These are phyloP conservation scores for Drosophila murphyi DNA, from an alignment of 1,140 invertebrate genomes.

Conservation along the genomic window DNA sequence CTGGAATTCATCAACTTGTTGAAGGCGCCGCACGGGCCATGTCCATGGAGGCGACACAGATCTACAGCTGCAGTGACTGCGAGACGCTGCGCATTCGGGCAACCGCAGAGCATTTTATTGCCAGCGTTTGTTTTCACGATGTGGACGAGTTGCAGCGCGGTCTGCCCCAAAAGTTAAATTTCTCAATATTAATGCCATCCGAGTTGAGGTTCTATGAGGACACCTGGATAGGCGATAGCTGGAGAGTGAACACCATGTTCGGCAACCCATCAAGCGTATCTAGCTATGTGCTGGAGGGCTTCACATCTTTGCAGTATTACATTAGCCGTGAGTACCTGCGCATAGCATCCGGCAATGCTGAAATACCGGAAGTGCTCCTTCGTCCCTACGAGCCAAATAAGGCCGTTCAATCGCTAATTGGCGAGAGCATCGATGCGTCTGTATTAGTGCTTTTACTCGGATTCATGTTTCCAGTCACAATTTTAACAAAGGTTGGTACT, in stretches of 20 bases:
- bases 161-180: slow-evolving; percentile 25
- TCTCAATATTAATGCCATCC: slow-evolving; percentile 46
- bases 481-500: slow-evolving; percentile 39
- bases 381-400: background rate
- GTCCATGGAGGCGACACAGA: background rate
- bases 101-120: slow-evolving; percentile 33
- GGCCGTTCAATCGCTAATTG: slow-evolving; percentile 5
- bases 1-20: slow-evolving; percentile 25
- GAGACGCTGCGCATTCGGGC: slow-evolving; percentile 17
- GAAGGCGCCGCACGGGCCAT: background rate
- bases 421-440: slow-evolving; percentile 9
- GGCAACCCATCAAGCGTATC: background rate
- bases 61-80: slow-evolving; percentile 19
- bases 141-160: slow-evolving; percentile 20
- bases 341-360: background rate
- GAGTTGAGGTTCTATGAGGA: slow-evolving; percentile 46
- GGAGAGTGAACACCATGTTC: background rate
- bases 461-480: slow-evolving; percentile 41
- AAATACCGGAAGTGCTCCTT: slow-evolving; percentile 11
- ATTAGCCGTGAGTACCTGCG: slow-evolving; percentile 23
- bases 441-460: slow-evolving; percentile 32
- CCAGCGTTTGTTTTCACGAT: slow-evolving; percentile 48
- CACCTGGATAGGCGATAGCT: slow-evolving; percentile 35
- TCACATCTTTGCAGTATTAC: slow-evolving; percentile 40
- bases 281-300: slow-evolving; percentile 39